Evolutionary conservation across 2,888 invertebrate genomes (phyloP).

Genomic region (Mesopsocus fuscifrons): DNA sequence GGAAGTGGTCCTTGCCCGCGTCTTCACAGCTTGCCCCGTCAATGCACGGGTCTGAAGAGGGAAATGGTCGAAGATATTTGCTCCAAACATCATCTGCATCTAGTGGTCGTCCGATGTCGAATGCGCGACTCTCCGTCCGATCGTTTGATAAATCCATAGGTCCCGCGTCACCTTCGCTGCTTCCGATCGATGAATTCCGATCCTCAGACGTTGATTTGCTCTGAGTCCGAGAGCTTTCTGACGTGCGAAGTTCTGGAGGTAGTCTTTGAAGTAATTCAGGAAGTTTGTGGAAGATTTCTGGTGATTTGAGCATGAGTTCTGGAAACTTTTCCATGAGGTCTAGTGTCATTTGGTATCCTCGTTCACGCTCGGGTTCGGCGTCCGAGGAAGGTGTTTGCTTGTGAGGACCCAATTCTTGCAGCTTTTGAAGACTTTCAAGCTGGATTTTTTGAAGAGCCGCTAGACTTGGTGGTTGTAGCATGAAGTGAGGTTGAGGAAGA

Average conservation of each 20-base stretch:
- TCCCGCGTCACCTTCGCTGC: background rate
- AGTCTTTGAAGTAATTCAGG: slow-evolving; percentile 2
- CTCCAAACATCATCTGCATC: slow-evolving; percentile 15
- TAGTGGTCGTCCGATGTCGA: background rate
- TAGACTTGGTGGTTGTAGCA: slow-evolving; percentile 3
- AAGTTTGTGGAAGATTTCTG: slow-evolving; percentile 3
- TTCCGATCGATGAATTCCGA: slow-evolving; percentile 1
- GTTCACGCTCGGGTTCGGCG: background rate
- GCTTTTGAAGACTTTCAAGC: slow-evolving; percentile 3
- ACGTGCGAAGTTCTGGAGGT: background rate
- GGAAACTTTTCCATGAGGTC: slow-evolving; percentile 6
- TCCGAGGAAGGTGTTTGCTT: background rate
- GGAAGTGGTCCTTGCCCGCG: slow-evolving; percentile 65
- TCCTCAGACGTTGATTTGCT: no score
- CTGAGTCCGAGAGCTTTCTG: background rate
- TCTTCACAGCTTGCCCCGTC: slow-evolving; percentile 31
- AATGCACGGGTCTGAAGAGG: slow-evolving; percentile 13
- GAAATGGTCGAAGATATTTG: slow-evolving; percentile 16
- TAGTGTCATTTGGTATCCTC: background rate
- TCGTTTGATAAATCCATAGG: slow-evolving; percentile 8
- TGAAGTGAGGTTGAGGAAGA: background rate
- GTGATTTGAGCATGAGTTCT: slow-evolving; percentile 3
- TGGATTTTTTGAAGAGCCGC: slow-evolving; percentile 3
- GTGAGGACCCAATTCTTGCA: slow-evolving; percentile 3
- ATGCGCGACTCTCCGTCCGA: background rate